These are phyloP conservation scores for Pseudolaguvia tuberculata DNA, from an alignment of 2,113 vertebrate species.

Conservation along the genomic window DNA sequence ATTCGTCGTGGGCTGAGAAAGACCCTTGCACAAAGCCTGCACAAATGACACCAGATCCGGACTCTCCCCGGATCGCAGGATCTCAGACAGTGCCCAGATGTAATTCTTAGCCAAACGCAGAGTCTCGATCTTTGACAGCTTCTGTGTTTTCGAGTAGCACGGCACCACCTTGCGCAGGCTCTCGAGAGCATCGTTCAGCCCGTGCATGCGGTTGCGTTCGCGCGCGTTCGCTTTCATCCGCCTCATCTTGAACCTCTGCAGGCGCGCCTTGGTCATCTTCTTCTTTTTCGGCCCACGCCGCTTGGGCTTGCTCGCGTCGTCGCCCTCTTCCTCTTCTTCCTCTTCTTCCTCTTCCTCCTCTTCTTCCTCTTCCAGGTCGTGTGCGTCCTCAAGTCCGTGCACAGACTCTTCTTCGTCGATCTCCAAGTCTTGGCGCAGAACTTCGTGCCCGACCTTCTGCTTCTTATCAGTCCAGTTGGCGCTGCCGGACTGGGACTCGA, in stretches of 20 bases:
- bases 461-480: conserved; percentile 76
- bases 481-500: conserved; percentile 72
- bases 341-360: conserved; percentile 87
- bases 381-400: conserved; percentile 72
- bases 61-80: conserved; percentile 90
- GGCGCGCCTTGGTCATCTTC: conserved; percentile 97
- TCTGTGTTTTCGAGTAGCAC: conserved; percentile 98
- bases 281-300: conserved; percentile 95
- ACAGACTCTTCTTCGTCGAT: conserved; percentile 63
- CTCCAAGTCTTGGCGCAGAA: conserved; percentile 65
- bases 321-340: conserved; percentile 82
- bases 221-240: conserved; percentile 96
- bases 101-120: conserved; percentile 96
- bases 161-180: conserved; percentile 96
- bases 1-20: conserved; percentile 98
- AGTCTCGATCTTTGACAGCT: conserved; percentile 97
- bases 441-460: conserved; percentile 66
- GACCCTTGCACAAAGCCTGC: conserved; percentile 94
- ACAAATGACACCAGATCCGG: conserved; percentile 94
- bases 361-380: conserved; percentile 85
- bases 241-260: conserved; percentile 91
- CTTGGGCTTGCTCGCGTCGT: conserved; percentile 91
- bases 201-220: conserved; percentile 97
- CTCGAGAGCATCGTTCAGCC: conserved; percentile 93
- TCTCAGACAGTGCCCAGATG: conserved; percentile 96